These are phyloP conservation scores for Ceyx margarethae DNA, from an alignment of 2,113 vertebrate genomes.

Conservation along the genomic window DNA sequence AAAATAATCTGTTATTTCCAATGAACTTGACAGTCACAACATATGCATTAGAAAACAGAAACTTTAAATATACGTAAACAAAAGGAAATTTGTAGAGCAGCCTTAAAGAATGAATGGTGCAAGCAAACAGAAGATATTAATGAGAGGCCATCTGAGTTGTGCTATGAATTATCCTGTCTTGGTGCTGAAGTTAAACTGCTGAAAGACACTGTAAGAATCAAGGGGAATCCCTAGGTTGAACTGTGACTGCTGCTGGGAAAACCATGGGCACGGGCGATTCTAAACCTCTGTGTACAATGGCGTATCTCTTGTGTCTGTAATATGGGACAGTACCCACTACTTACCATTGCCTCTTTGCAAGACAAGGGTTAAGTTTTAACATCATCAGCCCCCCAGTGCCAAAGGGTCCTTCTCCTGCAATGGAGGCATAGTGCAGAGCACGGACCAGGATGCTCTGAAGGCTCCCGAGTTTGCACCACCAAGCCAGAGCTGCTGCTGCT, in stretches of 20 bases:
- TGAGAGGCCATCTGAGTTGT: not conserved
- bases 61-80: not conserved
- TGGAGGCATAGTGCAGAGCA: not conserved
- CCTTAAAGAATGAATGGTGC: not conserved
- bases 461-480: not conserved
- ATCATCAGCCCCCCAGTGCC: not conserved
- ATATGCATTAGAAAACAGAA: constrained; percentile 21
- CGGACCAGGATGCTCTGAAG: not conserved
- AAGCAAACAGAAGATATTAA: constrained; percentile 26
- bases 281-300: not conserved
- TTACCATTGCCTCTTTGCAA: constrained; percentile 11
- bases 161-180: not conserved
- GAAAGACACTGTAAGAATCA: not conserved
- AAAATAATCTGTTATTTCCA: constrained; percentile 15
- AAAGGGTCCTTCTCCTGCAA: not conserved
- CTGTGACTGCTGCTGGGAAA: not conserved
- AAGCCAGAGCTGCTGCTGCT: not conserved
- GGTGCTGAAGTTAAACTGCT: not conserved
- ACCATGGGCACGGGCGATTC: rapidly evolving
- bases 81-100: not conserved
- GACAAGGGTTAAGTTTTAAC: not conserved
- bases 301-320: not conserved
- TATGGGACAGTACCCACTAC: not conserved
- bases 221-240: not conserved
- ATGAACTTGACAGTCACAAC: not conserved